These are phyloP conservation scores for Andrena cerasifolii DNA, from an alignment of 1,140 invertebrate genomes.

Conservation along the genomic window DNA sequence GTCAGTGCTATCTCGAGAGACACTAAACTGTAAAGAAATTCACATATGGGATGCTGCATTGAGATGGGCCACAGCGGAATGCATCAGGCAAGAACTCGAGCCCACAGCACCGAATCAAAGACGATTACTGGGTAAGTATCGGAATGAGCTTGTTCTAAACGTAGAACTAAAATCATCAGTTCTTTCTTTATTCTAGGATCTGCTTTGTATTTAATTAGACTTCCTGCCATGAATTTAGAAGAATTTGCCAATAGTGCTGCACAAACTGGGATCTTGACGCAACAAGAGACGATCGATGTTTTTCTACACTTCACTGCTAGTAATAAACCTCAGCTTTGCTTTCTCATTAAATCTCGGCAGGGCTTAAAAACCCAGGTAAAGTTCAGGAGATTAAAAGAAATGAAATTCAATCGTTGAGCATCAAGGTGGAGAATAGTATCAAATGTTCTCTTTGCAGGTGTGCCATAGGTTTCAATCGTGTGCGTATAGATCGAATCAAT, in stretches of 20 bases:
- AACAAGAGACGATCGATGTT: conserved; percentile 95
- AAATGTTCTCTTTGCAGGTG: conserved; percentile 83
- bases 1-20: conserved; percentile 93
- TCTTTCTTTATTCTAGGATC: conserved; percentile 84
- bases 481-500: conserved; percentile 97
- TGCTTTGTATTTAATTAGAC: conserved; percentile 92
- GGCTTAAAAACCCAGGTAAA: conserved; percentile 92
- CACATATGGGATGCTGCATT: conserved; percentile 94
- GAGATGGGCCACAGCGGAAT: conserved; percentile 94
- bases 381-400: conserved; percentile 2
- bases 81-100: conserved; percentile 90
- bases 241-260: conserved; percentile 96
- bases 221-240: conserved; percentile 94
- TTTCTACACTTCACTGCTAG: conserved; percentile 94
- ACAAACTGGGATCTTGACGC: conserved; percentile 93
- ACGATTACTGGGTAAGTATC: conserved; percentile 72
- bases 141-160: neutral
- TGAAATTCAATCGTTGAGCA: neutral
- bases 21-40: conserved; percentile 95
- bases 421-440: neutral
- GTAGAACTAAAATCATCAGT: neutral
- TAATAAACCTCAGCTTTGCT: conserved; percentile 91
- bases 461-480: conserved; percentile 98
- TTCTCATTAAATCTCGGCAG: conserved; percentile 90
- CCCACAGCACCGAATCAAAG: conserved; percentile 86